phyloP scores from a whole-genome alignment of 1,140 invertebrate species.

The Trichonephila clavipes region DNA sequence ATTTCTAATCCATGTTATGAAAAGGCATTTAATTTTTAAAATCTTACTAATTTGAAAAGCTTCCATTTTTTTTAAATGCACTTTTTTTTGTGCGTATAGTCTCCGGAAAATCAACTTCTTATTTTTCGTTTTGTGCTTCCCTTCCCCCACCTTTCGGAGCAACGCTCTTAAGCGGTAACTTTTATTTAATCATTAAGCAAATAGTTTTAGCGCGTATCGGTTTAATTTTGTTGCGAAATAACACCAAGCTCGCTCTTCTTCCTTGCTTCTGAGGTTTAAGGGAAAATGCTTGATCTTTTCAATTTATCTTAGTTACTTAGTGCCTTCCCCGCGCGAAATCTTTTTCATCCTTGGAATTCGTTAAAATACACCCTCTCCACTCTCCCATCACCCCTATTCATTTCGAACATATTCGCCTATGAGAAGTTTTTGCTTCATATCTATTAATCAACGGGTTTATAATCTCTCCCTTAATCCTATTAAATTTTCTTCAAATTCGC shows the following conservation, averaged over 20 bases:
- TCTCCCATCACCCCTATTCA: constrained; percentile 28
- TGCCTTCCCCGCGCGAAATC: constrained; percentile 12
- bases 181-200: constrained; percentile 50
- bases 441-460: constrained; percentile 73
- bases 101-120: constrained; percentile 9
- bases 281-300: constrained; percentile 50
- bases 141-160: not conserved
- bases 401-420: constrained; percentile 50
- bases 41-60: constrained; percentile 24
- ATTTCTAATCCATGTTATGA: not conserved
- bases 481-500: constrained; percentile 73
- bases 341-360: constrained; percentile 48
- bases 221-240: constrained; percentile 39
- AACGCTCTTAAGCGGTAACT: constrained; percentile 43
- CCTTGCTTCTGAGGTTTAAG: constrained; percentile 19
- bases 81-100: no score
- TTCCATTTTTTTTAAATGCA: not conserved
- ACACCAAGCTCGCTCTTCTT: not conserved
- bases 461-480: constrained; percentile 71
- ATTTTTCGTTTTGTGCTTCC: not conserved
- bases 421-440: constrained; percentile 62
- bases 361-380: constrained; percentile 9
- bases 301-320: constrained; percentile 54
- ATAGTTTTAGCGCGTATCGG: constrained; percentile 41
- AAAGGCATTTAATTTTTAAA: not conserved